Base-by-base conservation (phyloP, 1,140 invertebrate genomes). In the Ditylenchus dipsaci region DNA sequence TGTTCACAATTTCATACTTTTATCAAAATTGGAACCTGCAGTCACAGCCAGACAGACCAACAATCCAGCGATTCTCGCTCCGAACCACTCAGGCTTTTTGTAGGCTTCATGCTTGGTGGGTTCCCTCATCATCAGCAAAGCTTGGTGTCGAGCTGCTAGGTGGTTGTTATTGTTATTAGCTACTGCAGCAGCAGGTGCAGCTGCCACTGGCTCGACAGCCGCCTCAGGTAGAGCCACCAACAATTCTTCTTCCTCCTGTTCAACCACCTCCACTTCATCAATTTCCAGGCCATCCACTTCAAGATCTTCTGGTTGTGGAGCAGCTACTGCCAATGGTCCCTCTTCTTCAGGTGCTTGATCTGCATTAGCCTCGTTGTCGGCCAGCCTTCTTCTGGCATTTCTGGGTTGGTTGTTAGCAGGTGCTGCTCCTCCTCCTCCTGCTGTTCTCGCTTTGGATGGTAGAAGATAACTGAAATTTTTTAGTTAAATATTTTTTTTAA, bases 41-140 rank as follows among this genome's bases (percentile, higher is more conserved):
- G 92, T 95, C 0, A 90, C 76, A 70, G 91, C 92, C 70, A 97
- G 90, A 17, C 90, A 85, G 0, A 89, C 74, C 17, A 97, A 84
- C 13, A 97, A 85, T 1, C 88, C 88, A 0, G 89, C 84, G 65
- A 88, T 85, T 84, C 92, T 88, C 7, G 90, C 84, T 3, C 88
- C 86, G 81, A 97, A 96, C 84, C 90, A 89, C 5, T 76, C 67
- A 5, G 82, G 72, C 23, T 63, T 66, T 21, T 65, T 70, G 60
- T 83, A 81, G 27, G 80, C 80, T 27, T 79, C 61, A 33, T 45
- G 29, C 17, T 72, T 59, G 19, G 49, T 21, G 27, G 71, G 30
- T 30, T 65, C 64, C 8, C 61, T 26, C n/a, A 84, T 83, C 38
- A 86, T 84, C 15, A 87, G 74, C 72, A 88, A 80, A 15, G 86